phyloP scores from a whole-genome alignment of 2,797 vertebrate species.

The Limosa lapponica region DNA sequence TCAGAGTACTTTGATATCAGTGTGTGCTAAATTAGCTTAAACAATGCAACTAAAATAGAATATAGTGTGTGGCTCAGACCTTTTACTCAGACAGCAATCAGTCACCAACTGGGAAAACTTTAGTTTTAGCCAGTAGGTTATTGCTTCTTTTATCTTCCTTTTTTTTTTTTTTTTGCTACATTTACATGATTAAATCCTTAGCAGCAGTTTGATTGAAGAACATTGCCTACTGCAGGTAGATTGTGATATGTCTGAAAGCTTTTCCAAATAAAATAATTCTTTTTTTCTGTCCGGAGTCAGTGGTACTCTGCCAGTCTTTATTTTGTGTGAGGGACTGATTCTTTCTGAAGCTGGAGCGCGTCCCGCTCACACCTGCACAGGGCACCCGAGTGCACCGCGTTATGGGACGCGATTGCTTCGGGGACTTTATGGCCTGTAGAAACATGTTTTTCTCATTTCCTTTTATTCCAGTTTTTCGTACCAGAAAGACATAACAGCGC shows the following conservation, averaged over 20 bases:
- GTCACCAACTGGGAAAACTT: slow-evolving; percentile 7
- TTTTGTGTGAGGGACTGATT: background rate
- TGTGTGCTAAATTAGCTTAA: background rate
- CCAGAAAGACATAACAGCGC: background rate
- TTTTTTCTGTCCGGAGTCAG: background rate
- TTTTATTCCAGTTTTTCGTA: background rate
- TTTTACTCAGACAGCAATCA: background rate
- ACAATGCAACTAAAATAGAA: background rate
- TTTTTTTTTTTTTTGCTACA: background rate
- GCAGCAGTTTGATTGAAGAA: background rate
- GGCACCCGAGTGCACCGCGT: fast-evolving
- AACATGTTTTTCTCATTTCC: background rate
- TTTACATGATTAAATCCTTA: background rate
- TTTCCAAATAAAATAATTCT: fast-evolving
- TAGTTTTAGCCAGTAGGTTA: background rate
- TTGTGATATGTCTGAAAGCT: background rate
- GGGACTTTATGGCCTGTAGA: background rate
- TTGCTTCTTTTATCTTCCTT: too few relatives aligned
- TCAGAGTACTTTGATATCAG: background rate
- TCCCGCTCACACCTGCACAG: fast-evolving
- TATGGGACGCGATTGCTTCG: fast-evolving
- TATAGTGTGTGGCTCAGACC: background rate
- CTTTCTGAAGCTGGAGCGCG: fast-evolving
- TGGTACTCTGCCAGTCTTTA: fast-evolving
- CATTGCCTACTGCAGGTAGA: background rate